These are phyloP conservation scores for Pampusana beccarii DNA, from an alignment of 2,113 vertebrate genomes.

Conservation along the genomic window DNA sequence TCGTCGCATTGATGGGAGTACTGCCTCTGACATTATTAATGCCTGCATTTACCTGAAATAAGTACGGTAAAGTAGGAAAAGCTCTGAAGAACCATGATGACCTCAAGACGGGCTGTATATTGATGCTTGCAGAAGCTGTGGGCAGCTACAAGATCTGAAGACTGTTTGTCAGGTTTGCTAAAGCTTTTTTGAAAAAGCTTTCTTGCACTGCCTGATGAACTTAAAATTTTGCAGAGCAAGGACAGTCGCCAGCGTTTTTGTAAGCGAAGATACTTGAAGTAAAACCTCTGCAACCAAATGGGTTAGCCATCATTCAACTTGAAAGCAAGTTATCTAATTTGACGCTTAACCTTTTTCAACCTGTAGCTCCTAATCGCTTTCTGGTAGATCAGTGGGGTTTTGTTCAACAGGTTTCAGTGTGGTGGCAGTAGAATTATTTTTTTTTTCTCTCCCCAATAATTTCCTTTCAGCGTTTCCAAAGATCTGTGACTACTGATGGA, in stretches of 20 bases:
- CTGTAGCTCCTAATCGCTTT: not conserved
- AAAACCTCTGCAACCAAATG: not conserved
- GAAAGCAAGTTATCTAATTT: not conserved
- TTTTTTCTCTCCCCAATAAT: not conserved
- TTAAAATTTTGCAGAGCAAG: not conserved
- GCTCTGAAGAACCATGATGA: not conserved
- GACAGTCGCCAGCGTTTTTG: not conserved
- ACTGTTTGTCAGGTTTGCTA: not conserved
- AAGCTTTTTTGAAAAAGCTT: not conserved
- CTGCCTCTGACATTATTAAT: not conserved
- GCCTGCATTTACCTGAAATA: not conserved
- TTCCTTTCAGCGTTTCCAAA: not conserved
- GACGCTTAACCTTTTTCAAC: not conserved
- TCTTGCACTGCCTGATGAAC: not conserved
- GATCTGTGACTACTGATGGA: not conserved
- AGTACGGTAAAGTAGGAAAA: not conserved
- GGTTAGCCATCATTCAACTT: constrained; percentile 19
- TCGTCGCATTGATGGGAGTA: not conserved
- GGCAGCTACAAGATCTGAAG: not conserved
- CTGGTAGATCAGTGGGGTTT: not conserved
- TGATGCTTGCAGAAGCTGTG: not conserved
- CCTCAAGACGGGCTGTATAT: not conserved
- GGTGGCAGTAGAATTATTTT: not conserved
- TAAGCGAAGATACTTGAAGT: not conserved
- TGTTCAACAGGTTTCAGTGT: not conserved